Evolutionary conservation across 2,797 vertebrate species (phyloP), one percentile per base, ranked within the genome.

Genomic region (Sylvilagus floridanus): DNA sequence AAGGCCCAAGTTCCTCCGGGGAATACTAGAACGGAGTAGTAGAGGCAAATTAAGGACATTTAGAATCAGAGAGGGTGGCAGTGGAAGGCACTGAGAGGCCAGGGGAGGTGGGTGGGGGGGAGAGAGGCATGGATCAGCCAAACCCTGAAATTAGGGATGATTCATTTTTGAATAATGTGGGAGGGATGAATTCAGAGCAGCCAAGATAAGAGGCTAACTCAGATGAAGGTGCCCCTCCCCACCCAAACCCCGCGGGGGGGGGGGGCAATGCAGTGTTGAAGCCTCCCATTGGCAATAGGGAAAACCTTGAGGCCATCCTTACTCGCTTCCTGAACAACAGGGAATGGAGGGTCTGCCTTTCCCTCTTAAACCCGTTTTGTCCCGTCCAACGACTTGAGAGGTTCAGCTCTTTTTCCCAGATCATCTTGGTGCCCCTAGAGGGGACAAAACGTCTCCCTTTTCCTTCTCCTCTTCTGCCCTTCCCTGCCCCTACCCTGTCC

Each of bases 131-230:
- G 75, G 92, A 95, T 88, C 93, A 84, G 86, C 85, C 88, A 96
- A 96, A 89, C 75, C 97, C 96, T 92, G 95, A 84, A 96, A 96
- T 96, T 95, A 95, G 57, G 81, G 95, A 97, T 97, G 97, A 97
- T 94, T 96, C 96, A 96, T 83, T 94, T 85, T 75, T 92, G 95
- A 97, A 85, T 94, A 94, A 79, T 97, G 97, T 97, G 97, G 97
- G 98, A 96, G 76, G 96, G 90, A 98, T 95, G 96, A 96, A 97
- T 96, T 88, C 90, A 96, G 92, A 98, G 96, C 97, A 97, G 97
- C 97, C 98, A 96, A 97, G 97, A 97, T 96, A 96, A 98, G 97
- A 97, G 97, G 90, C 96, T 42, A 92, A 97, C 96, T 97, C 97
- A 96, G 97, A 72, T 62, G 92, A 95, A 91, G 9, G 4, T 26